phyloP scores from a whole-genome alignment of 2,797 vertebrate genomes.

The Austrolebias charrua region DNA sequence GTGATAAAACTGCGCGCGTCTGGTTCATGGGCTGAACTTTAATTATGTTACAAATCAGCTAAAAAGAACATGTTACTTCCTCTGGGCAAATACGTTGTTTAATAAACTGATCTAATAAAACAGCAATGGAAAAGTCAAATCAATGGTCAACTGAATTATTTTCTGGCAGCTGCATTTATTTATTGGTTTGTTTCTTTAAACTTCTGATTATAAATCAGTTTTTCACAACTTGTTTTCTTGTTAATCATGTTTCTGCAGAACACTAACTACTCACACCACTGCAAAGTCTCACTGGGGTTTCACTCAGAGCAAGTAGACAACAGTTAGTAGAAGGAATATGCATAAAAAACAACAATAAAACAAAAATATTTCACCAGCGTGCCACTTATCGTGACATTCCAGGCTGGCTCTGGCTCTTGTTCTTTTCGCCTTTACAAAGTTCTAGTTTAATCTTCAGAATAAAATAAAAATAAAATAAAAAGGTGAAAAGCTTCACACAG shows the following conservation, averaged over 20 bases:
- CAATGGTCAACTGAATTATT: too few relatives aligned
- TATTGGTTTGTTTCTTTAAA: too few relatives aligned
- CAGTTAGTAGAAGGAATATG: slow-evolving; percentile 25
- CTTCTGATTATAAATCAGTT: background rate
- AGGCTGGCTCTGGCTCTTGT: slow-evolving; percentile 37
- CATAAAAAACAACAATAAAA: background rate
- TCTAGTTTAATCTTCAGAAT: slow-evolving; percentile 9
- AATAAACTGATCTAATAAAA: background rate
- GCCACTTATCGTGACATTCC: slow-evolving; percentile 50
- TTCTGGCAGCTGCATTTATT: too few relatives aligned
- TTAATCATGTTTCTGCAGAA: slow-evolving; percentile 18
- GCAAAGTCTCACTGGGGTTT: slow-evolving; percentile 30
- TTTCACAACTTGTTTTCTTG: slow-evolving; percentile 20
- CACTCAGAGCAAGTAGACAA: slow-evolving; percentile 32
- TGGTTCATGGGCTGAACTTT: too few relatives aligned
- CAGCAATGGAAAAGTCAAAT: background rate
- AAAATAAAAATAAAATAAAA: too few relatives aligned
- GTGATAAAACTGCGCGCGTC: too few relatives aligned
- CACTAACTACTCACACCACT: slow-evolving; percentile 6
- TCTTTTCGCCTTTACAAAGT: slow-evolving; percentile 21
- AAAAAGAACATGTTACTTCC: too few relatives aligned
- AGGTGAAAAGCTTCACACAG: slow-evolving; percentile 11
- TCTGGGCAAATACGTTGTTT: background rate
- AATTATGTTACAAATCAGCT: too few relatives aligned
- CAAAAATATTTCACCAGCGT: slow-evolving; percentile 24